Conservation (phyloP, 2,113 vertebrate genomes). For the Electrona antarctica region DNA sequence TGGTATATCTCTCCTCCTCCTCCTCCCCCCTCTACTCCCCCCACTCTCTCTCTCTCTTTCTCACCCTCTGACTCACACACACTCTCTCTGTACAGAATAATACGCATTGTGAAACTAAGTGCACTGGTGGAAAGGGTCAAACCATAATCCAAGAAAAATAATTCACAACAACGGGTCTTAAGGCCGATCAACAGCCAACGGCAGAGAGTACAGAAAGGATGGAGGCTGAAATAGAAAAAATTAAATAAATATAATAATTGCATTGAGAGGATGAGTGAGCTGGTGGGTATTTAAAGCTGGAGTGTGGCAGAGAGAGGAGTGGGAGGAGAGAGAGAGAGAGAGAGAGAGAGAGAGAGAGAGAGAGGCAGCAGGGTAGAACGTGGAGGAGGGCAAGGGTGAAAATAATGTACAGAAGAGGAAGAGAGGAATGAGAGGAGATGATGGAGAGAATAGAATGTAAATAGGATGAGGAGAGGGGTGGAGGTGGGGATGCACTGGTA, state of each 20-base stretch:
- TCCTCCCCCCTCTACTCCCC: not conserved
- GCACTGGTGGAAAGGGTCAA: not conserved
- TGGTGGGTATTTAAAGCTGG: constrained; percentile 61
- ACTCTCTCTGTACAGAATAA: not conserved
- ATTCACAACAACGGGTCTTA: not conserved
- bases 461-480: constrained; percentile 18
- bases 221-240: constrained; percentile 9
- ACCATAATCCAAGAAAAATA: not conserved
- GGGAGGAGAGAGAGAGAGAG: constrained; percentile 27
- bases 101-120: too few relatives aligned
- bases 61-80: not conserved
- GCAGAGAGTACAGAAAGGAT: constrained; percentile 20
- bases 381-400: constrained; percentile 66
- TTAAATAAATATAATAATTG: not conserved
- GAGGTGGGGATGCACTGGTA: constrained; percentile 19
- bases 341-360: constrained; percentile 54
- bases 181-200: constrained; percentile 1
- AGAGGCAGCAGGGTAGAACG: constrained; percentile 41
- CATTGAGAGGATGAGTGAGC: constrained; percentile 31
- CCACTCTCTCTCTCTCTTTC: not conserved
- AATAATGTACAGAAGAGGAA: constrained; percentile 56
- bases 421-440: constrained; percentile 14
- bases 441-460: constrained; percentile 21
- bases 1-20: not conserved
- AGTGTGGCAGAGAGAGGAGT: constrained; percentile 61